phyloP scores from a whole-genome alignment of 2,888 invertebrate genomes.

The Microdon myrmicae region DNA sequence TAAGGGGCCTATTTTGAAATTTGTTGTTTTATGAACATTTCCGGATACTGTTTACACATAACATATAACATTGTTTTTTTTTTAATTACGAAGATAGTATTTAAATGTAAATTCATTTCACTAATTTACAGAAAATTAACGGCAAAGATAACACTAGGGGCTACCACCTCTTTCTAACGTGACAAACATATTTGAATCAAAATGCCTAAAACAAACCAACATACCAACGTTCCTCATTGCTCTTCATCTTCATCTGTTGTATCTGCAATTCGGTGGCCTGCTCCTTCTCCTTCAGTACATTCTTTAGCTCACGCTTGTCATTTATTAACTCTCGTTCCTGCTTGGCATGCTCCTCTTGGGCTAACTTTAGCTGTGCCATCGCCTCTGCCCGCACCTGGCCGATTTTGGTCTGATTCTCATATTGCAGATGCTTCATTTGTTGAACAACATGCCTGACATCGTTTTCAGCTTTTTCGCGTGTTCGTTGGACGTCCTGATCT shows the following conservation, averaged over 20 bases:
- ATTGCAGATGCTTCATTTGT: conserved; percentile 91
- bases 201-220: too few species aligned
- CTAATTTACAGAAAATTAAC: too few species aligned
- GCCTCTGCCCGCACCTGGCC: conserved; percentile 87
- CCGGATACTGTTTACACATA: too few species aligned
- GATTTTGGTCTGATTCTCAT: conserved; percentile 87
- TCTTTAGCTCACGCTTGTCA: conserved; percentile 69
- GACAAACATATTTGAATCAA: too few species aligned
- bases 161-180: too few species aligned
- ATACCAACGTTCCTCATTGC: conserved; percentile 61
- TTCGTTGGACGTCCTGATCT: conserved; percentile 88
- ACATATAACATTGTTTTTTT: too few species aligned
- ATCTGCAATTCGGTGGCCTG: conserved; percentile 63
- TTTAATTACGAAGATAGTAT: too few species aligned
- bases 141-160: too few species aligned
- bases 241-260: conserved; percentile 62
- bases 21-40: too few species aligned
- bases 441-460: conserved; percentile 90
- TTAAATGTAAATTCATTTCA: too few species aligned
- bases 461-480: conserved; percentile 86
- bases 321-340: conserved; percentile 81
- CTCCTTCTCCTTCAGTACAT: conserved; percentile 69
- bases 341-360: conserved; percentile 82
- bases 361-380: conserved; percentile 81
- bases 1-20: too few species aligned